These are phyloP conservation scores for Numenius arquata DNA, from an alignment of 2,113 vertebrate species.

Conservation along the genomic window DNA sequence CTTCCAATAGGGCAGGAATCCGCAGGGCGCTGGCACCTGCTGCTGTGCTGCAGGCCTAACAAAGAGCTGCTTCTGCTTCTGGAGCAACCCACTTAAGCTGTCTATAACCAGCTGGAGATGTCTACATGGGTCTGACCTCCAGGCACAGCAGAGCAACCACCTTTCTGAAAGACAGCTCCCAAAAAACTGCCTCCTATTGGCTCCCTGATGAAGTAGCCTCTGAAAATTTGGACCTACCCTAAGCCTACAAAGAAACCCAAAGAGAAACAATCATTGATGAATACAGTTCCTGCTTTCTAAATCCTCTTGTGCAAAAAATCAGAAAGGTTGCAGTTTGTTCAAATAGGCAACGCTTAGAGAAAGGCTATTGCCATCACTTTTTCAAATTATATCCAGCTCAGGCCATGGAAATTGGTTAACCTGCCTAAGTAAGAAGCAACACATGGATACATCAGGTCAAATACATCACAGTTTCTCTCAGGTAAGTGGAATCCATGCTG, in stretches of 20 bases:
- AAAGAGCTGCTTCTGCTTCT: background rate
- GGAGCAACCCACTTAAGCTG: background rate
- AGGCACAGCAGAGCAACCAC: background rate
- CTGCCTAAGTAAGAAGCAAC: background rate
- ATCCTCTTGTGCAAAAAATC: background rate
- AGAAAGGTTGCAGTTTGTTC: background rate
- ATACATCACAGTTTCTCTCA: background rate
- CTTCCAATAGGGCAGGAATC: background rate
- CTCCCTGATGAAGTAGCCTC: background rate
- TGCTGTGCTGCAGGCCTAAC: background rate
- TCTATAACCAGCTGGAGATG: background rate
- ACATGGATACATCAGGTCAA: background rate
- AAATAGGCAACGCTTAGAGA: background rate
- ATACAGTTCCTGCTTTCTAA: background rate
- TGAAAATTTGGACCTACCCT: background rate
- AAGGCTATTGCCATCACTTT: background rate
- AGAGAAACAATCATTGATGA: background rate
- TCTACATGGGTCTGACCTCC: background rate
- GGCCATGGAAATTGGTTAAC: background rate
- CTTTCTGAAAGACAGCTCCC: background rate
- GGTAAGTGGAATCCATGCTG: background rate
- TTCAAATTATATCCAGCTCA: background rate
- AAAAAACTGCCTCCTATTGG: background rate
- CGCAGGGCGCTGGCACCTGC: background rate
- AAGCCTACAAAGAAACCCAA: background rate